phyloP scores from a whole-genome alignment of 2,888 invertebrate species.

The Aphrophora alni region DNA sequence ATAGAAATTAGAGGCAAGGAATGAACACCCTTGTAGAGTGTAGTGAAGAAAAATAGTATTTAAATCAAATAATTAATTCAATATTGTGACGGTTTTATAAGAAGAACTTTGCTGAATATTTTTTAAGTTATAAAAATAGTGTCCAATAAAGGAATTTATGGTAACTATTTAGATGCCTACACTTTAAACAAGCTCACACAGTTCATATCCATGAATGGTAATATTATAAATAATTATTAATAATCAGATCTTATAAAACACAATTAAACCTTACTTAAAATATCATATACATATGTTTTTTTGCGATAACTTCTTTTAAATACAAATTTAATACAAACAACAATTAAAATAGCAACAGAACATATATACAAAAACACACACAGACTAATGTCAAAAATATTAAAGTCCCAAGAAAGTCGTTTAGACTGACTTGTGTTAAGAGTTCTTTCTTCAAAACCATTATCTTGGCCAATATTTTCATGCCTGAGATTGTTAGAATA shows the following conservation, averaged over 20 bases:
- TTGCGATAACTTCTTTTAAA: slow-evolving; percentile 73
- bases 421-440: neutral
- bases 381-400: slow-evolving; percentile 75
- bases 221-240: neutral
- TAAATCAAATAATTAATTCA: too few species aligned
- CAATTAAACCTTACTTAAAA: slow-evolving; percentile 73
- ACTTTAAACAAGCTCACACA: too few species aligned
- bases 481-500: slow-evolving; percentile 34
- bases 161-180: too few species aligned
- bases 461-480: slow-evolving; percentile 42
- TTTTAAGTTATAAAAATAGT: too few species aligned
- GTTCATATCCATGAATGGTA: too few species aligned
- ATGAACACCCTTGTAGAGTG: too few species aligned
- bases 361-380: slow-evolving; percentile 76
- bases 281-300: slow-evolving; percentile 73
- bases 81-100: too few species aligned
- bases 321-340: slow-evolving; percentile 79
- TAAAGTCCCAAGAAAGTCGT: slow-evolving; percentile 58
- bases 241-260: neutral
- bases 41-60: too few species aligned
- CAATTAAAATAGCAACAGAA: slow-evolving; percentile 74
- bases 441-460: slow-evolving; percentile 1
- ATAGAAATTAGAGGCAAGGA: too few species aligned
- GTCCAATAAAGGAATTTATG: too few species aligned
- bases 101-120: too few species aligned